Conservation (phyloP, 2,797 vertebrate species). For the Coccyzus lansbergi region DNA sequence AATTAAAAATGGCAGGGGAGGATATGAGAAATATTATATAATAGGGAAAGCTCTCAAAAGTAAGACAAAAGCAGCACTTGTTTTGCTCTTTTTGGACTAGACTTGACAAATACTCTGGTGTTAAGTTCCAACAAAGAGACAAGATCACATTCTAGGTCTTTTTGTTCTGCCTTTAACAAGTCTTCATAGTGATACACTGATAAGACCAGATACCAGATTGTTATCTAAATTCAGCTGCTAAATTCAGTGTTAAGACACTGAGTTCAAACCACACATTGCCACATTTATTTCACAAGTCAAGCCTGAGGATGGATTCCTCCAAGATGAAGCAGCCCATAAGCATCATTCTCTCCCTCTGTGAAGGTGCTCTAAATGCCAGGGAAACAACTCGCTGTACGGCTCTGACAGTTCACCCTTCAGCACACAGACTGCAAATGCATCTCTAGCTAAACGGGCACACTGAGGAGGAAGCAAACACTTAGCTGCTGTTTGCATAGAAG, state of each 20-base stretch:
- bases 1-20: background rate
- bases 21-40: background rate
- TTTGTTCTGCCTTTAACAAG: slow-evolving; percentile 70
- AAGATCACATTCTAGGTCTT: slow-evolving; percentile 55
- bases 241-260: slow-evolving; percentile 70
- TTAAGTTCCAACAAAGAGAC: slow-evolving; percentile 47
- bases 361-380: slow-evolving; percentile 46
- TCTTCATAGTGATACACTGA: slow-evolving; percentile 66
- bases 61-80: slow-evolving; percentile 4
- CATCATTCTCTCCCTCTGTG: slow-evolving; percentile 28
- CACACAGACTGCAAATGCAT: slow-evolving; percentile 13
- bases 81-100: slow-evolving; percentile 41
- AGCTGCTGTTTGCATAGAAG: slow-evolving; percentile 59
- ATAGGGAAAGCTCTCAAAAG: background rate
- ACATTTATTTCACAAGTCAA: slow-evolving; percentile 70
- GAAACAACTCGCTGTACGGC: slow-evolving; percentile 41
- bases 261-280: slow-evolving; percentile 71
- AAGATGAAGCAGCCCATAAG: slow-evolving; percentile 46
- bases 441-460: background rate
- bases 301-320: slow-evolving; percentile 59
- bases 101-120: background rate
- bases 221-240: slow-evolving; percentile 74
- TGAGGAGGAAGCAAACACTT: slow-evolving; percentile 49
- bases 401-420: slow-evolving; percentile 56
- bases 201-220: slow-evolving; percentile 73